Percentiles rank a stretch among this genome's conserved stretches.
phyloP scores from a whole-genome alignment of 92 coral and sea anemone genomes.

The Pocillopora meandrina region DNA sequence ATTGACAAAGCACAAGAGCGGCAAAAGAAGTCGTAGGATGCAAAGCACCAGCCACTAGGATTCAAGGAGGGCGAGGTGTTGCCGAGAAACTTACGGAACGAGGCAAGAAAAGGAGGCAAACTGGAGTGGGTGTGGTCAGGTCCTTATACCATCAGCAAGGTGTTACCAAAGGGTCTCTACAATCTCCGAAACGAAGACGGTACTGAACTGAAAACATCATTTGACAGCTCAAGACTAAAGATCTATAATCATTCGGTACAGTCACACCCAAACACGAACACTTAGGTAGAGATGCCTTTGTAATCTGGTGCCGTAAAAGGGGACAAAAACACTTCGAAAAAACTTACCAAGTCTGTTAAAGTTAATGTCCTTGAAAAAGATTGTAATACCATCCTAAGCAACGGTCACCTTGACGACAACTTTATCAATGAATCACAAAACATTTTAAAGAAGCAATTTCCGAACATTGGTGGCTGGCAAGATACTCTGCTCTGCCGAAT shows the following conservation, averaged over 20 bases:
- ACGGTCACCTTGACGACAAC: too few relatives aligned
- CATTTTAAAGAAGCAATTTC: too few relatives aligned
- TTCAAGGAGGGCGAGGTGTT: constrained; percentile 57
- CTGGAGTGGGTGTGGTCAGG: constrained; percentile 63
- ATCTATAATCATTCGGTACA: constrained; percentile 40
- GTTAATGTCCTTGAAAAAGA: too few relatives aligned
- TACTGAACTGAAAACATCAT: constrained; percentile 47
- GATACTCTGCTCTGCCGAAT: too few relatives aligned
- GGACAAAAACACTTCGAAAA: not conserved
- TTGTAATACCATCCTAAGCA: too few relatives aligned
- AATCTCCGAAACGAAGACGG: constrained; percentile 58
- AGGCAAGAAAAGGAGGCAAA: constrained; percentile 68
- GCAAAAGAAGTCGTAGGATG: constrained; percentile 52
- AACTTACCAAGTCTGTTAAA: not conserved
- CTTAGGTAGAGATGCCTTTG: constrained; percentile 10
- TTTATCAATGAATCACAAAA: too few relatives aligned
- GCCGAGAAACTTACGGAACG: constrained; percentile 34
- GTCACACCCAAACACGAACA: constrained; percentile 12
- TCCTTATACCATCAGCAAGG: constrained; percentile 50
- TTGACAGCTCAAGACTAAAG: constrained; percentile 63
- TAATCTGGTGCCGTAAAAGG: not conserved
- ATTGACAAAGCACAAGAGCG: constrained; percentile 32
- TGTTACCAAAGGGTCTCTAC: constrained; percentile 51
- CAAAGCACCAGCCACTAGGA: constrained; percentile 53
- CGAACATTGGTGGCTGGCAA: too few relatives aligned